phyloP scores from a whole-genome alignment of 2,888 invertebrate species.

The Scaptomyza cyrtandrae region DNA sequence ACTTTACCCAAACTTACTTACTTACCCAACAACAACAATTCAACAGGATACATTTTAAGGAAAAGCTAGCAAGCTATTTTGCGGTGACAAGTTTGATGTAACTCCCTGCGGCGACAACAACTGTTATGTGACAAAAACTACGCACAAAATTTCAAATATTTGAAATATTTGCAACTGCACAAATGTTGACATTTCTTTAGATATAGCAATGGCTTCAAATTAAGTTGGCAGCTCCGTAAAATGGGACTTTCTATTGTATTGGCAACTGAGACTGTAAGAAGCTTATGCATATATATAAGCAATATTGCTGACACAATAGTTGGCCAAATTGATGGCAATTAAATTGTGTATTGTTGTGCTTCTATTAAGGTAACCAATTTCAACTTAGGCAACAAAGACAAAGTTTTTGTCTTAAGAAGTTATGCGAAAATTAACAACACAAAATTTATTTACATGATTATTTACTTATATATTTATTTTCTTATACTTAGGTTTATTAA shows the following conservation, averaged over 20 bases:
- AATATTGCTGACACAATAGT: slow-evolving; percentile 71
- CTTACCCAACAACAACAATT: slow-evolving; percentile 31
- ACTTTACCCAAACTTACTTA: slow-evolving; percentile 41
- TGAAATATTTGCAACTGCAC: slow-evolving; percentile 63
- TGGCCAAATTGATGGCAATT: slow-evolving; percentile 41
- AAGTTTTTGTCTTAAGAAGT: slow-evolving; percentile 41
- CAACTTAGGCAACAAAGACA: slow-evolving; percentile 1
- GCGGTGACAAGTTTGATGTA: slow-evolving; percentile 64
- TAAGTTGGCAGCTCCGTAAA: slow-evolving; percentile 52
- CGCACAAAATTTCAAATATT: slow-evolving; percentile 60
- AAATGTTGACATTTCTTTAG: slow-evolving; percentile 64
- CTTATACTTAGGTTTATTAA: slow-evolving; percentile 29
- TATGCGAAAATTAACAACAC: slow-evolving; percentile 25
- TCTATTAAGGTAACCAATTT: slow-evolving; percentile 35
- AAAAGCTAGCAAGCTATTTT: slow-evolving; percentile 60
- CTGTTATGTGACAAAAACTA: slow-evolving; percentile 7
- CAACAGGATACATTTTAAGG: slow-evolving; percentile 53
- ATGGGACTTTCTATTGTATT: slow-evolving; percentile 32
- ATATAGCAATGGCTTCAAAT: slow-evolving; percentile 44
- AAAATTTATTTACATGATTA: slow-evolving; percentile 10
- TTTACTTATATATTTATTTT: slow-evolving; percentile 20
- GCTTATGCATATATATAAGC: slow-evolving; percentile 38
- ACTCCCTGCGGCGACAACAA: slow-evolving; percentile 51
- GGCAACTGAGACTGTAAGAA: slow-evolving; percentile 39
- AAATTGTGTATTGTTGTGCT: slow-evolving; percentile 47